Percentiles rank a stretch among this genome's conserved stretches.
Evolutionary conservation across 2,113 vertebrate species (phyloP).

Genomic region (Arothron firmamentum): DNA sequence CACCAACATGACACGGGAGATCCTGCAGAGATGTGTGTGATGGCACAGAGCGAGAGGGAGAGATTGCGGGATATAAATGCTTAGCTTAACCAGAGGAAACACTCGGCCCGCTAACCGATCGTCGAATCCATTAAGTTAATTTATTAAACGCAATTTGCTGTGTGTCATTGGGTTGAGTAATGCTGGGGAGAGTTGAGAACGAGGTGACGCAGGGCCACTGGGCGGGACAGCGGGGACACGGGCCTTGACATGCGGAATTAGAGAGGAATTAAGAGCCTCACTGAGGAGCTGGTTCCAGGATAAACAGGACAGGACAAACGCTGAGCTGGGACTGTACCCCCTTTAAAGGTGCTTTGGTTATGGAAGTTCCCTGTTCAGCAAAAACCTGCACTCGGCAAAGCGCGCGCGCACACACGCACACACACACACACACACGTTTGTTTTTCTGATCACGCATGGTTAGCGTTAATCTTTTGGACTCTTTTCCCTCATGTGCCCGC

Average conservation of each 20-base stretch:
- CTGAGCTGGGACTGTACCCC: not conserved
- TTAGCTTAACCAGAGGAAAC: constrained; percentile 90
- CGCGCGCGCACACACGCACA: not conserved
- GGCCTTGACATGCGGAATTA: constrained; percentile 71
- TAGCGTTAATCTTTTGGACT: constrained; percentile 47
- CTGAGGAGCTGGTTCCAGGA: constrained; percentile 55
- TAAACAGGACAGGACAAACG: constrained; percentile 34
- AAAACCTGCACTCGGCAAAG: constrained; percentile 31
- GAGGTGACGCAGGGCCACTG: constrained; percentile 67
- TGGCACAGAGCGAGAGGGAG: not conserved
- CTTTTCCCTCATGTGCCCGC: constrained; percentile 38
- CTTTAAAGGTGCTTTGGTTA: constrained; percentile 32
- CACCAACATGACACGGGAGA: not conserved
- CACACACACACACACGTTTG: constrained; percentile 2
- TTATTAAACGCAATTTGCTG: constrained; percentile 94
- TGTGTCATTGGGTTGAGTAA: constrained; percentile 88
- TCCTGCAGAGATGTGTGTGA: not conserved
- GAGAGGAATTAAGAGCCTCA: constrained; percentile 67
- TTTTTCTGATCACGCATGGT: constrained; percentile 51
- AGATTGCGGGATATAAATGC: constrained; percentile 83
- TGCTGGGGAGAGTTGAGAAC: constrained; percentile 76
- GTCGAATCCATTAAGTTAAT: constrained; percentile 92
- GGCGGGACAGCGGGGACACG: constrained; percentile 64
- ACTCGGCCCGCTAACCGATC: constrained; percentile 85
- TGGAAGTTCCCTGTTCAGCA: constrained; percentile 54